Percentiles rank a stretch among this genome's conserved stretches.
phyloP scores from a whole-genome alignment of 2,113 vertebrate species.

The human (Homo sapiens) region GRCh38 chr2:71705001-71705500 shows the following conservation, averaged over 20 bases:
- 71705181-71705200: neutral
- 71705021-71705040: neutral
- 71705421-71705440: rapidly evolving
- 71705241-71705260: neutral
- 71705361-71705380: neutral
- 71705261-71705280: neutral
- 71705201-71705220: neutral
- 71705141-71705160: neutral
- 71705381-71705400: neutral
- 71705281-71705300: neutral
- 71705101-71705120: neutral
- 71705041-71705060: neutral
- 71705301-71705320: neutral
- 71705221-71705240: neutral
- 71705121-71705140: neutral
- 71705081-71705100: neutral
- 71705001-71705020: neutral
- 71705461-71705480: neutral
- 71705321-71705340: neutral
- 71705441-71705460: neutral
- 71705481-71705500: neutral
- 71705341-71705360: neutral
- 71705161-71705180: neutral
- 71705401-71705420: neutral
- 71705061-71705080: neutral